Conservation (phyloP, 1,140 invertebrate genomes). For the Leucophenga varia region DNA sequence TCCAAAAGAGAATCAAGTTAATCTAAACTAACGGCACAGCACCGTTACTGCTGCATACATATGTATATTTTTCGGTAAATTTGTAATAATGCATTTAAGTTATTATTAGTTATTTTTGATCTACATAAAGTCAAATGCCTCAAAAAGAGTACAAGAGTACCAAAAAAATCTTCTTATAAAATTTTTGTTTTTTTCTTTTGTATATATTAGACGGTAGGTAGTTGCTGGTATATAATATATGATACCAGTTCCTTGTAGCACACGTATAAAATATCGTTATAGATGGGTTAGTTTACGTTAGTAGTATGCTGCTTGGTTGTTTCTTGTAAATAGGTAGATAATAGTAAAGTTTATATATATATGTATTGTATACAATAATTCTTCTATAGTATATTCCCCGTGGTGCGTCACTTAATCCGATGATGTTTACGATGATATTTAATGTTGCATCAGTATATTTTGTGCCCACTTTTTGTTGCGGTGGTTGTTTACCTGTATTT, state of each 20-base stretch:
- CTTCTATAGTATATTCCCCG: no score
- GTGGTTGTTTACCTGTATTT: slow-evolving; percentile 14
- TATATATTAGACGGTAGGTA: slow-evolving; percentile 20
- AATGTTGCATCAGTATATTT: slow-evolving; percentile 3
- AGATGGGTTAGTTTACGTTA: slow-evolving; percentile 20
- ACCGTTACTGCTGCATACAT: no score
- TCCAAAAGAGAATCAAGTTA: no score
- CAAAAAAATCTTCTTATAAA: slow-evolving; percentile 49
- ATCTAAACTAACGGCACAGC: no score
- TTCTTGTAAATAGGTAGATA: no score
- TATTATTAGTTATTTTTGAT: slow-evolving; percentile 28
- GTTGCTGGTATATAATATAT: not conserved
- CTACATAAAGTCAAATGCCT: slow-evolving; percentile 40
- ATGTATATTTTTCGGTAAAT: no score
- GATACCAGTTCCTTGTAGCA: no score
- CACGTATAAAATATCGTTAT: slow-evolving; percentile 17
- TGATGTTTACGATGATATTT: no score
- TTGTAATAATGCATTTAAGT: no score
- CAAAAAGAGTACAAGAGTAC: slow-evolving; percentile 39
- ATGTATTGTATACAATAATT: no score
- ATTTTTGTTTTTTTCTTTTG: slow-evolving; percentile 21
- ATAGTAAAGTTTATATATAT: no score
- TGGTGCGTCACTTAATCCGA: no score
- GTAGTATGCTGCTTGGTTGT: not conserved
- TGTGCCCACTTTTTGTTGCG: slow-evolving; percentile 12